Evolutionary conservation across 2,888 invertebrate genomes (phyloP), one percentile per base, ranked within the genome.

Genomic region (Slavum lentiscoides): DNA sequence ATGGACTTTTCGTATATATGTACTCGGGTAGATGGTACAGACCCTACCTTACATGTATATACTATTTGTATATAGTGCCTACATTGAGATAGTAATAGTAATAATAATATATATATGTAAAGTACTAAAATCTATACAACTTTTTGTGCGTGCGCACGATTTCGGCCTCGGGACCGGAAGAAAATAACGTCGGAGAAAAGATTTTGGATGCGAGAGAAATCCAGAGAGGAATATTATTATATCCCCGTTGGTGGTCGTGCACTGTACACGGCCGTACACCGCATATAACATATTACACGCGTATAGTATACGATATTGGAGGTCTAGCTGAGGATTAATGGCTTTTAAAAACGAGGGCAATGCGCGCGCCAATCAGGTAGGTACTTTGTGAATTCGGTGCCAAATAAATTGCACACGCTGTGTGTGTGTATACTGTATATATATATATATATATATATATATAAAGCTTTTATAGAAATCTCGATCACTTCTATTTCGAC

Each of bases 341-440:
- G 73, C 62, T 74, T 62, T 62, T 30, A 37, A 74, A 62, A 74
- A 49, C 73, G 73, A 62, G 30, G 23, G 8, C 73, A 37, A n/a
- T 49, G 49, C 49, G 49, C 23, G 49, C 62, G 39, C 73, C 61
- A 62, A 74, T 53, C 62, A 61, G 49, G 49, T 74, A 69, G 30
- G 39, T 72, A 39, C 39, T 39, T 21, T 37, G 70, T n/a, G 70
- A 58, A 58, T 59, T 58, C 21, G 39, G 21, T 39, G 70, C 70
- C 70, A 72, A 59, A 72, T 72, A 39, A 72, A 72, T 72, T 59
- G 55, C n/a, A 8, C 37, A n/a, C 37, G n/a, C 3, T 3, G n/a
- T n/a, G 15, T 39, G 11, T 11, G 13, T 13, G 11, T 11, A n/a
- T n/a, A n/a, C n/a, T n/a, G n/a, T n/a, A n/a, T n/a, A n/a, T n/a